A percentile compares a stretch with the other conserved stretches of the same genome.
Conservation (phyloP, 1,140 invertebrate species). For the Pentalonia nigronervosa region DNA sequence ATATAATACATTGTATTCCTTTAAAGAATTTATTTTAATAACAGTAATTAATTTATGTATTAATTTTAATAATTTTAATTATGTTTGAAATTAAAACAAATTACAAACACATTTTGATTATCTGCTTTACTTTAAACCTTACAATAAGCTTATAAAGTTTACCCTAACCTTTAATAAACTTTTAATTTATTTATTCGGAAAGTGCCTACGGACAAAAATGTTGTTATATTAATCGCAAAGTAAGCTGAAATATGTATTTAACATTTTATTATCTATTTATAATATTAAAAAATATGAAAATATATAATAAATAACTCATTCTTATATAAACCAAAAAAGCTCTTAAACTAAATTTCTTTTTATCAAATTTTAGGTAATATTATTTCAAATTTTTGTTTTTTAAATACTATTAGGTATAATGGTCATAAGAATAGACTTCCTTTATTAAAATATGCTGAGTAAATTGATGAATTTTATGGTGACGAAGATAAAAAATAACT, state of each 20-base stretch:
- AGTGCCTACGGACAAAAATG: neutral
- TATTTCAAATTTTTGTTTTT: too few relatives aligned
- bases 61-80: conserved; percentile 11
- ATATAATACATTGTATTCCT: neutral
- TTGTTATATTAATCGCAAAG: neutral
- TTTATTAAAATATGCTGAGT: neutral
- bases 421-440: neutral
- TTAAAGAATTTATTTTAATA: neutral
- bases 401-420: neutral
- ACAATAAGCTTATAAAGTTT: neutral
- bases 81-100: conserved; percentile 3
- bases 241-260: neutral
- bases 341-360: neutral
- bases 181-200: neutral
- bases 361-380: too few relatives aligned
- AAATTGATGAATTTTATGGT: neutral
- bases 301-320: neutral
- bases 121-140: neutral
- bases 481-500: neutral
- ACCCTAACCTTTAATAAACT: conserved; percentile 7
- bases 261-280: neutral
- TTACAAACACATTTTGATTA: neutral
- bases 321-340: neutral
- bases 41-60: neutral
- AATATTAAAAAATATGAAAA: neutral